These are phyloP conservation scores for Drosophila heteroneura DNA, from an alignment of 2,888 invertebrate genomes.

Conservation along the genomic window DNA sequence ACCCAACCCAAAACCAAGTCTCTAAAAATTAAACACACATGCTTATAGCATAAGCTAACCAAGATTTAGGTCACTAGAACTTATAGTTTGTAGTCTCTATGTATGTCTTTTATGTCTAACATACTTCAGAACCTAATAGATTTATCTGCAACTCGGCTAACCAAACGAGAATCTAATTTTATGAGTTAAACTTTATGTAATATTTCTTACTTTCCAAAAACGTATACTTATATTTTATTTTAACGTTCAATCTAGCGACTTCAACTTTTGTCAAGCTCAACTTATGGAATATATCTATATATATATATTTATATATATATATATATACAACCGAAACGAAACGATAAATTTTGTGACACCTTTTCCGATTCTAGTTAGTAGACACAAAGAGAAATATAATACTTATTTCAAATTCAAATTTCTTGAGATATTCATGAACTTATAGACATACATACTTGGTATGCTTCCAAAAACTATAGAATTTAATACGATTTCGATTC, in stretches of 20 bases:
- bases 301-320: slow-evolving; percentile 7
- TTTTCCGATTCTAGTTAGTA: slow-evolving; percentile 38
- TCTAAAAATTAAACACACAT: slow-evolving; percentile 2
- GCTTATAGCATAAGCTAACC: slow-evolving; percentile 37
- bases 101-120: slow-evolving; percentile 41
- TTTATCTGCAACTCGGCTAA: slow-evolving; percentile 24
- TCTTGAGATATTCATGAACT: slow-evolving; percentile 11
- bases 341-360: slow-evolving; percentile 32
- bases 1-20: slow-evolving; percentile 20
- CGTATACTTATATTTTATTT: slow-evolving; percentile 35
- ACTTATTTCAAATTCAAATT: slow-evolving; percentile 25
- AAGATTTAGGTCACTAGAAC: slow-evolving; percentile 29
- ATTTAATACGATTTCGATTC: slow-evolving; percentile 8
- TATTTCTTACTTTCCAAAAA: slow-evolving; percentile 60
- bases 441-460: slow-evolving; percentile 10
- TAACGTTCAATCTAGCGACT: slow-evolving; percentile 61
- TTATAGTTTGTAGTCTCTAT: slow-evolving; percentile 45
- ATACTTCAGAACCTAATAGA: slow-evolving; percentile 37
- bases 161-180: slow-evolving; percentile 24
- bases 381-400: slow-evolving; percentile 17
- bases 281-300: slow-evolving; percentile 15
- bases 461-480: slow-evolving; percentile 29
- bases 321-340: slow-evolving; percentile 10
- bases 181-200: slow-evolving; percentile 33
- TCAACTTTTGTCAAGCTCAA: slow-evolving; percentile 71